These are phyloP conservation scores for Polypterus senegalus DNA, from an alignment of 2,113 vertebrate species.

Conservation along the genomic window DNA sequence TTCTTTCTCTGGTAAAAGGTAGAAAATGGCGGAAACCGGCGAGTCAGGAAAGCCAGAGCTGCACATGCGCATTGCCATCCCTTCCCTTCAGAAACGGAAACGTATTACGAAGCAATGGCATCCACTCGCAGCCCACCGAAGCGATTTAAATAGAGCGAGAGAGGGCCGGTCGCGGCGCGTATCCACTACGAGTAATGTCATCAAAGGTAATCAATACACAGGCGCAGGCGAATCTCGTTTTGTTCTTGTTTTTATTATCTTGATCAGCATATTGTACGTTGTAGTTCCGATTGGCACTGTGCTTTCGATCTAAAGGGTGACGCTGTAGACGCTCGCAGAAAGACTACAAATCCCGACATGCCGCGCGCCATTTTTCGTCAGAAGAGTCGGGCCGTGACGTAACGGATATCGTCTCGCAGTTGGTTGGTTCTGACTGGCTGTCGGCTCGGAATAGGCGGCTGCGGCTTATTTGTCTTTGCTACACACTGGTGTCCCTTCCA, in stretches of 20 bases:
- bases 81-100: constrained; percentile 2
- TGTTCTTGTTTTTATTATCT: background rate
- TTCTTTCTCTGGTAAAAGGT: constrained; percentile 18
- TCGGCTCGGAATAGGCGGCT: too few species aligned
- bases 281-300: background rate
- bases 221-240: background rate
- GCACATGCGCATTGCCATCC: constrained; percentile 22
- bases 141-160: background rate
- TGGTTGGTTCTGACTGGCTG: too few species aligned
- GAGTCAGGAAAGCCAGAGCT: constrained; percentile 24
- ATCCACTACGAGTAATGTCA: background rate
- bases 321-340: background rate
- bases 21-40: constrained; percentile 38
- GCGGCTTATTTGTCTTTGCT: too few species aligned
- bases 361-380: constrained; percentile 87
- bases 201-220: background rate
- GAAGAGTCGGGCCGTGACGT: constrained; percentile 63
- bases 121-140: background rate
- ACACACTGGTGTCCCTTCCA: too few species aligned
- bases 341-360: background rate
- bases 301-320: background rate
- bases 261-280: background rate
- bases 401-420: too few species aligned
- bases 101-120: background rate
- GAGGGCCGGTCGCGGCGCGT: background rate